Percentiles rank a stretch among this genome's conserved stretches.
Evolutionary conservation across 2,888 invertebrate species (phyloP).

Genomic region (Nymphalis polychloros): DNA sequence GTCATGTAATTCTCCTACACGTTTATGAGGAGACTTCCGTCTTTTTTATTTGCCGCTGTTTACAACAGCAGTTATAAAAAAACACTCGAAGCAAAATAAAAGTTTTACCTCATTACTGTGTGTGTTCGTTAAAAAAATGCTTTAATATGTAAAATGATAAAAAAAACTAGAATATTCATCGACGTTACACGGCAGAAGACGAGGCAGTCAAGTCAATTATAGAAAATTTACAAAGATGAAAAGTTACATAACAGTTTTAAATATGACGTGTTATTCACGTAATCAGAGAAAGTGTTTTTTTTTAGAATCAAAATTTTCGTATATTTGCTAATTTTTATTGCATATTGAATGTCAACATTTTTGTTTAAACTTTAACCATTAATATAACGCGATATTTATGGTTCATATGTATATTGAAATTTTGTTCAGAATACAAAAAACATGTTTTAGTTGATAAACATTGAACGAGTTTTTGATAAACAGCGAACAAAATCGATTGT

Average conservation of each 20-base stretch:
- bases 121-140: too few species aligned
- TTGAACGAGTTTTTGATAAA: constrained; percentile 13
- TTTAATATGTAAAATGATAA: background rate
- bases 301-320: constrained; percentile 16
- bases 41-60: constrained; percentile 39
- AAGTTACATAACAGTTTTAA: constrained; percentile 18
- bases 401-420: background rate
- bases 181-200: background rate
- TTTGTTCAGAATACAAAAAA: constrained; percentile 7
- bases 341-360: background rate
- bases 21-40: constrained; percentile 50
- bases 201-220: background rate
- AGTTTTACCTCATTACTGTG: too few species aligned
- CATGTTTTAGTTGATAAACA: constrained; percentile 16
- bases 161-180: background rate
- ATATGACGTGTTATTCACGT: constrained; percentile 7
- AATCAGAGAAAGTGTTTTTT: constrained; percentile 15
- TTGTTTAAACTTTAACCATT: background rate
- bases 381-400: background rate
- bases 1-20: constrained; percentile 54
- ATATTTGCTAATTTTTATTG: constrained; percentile 16
- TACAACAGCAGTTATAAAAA: constrained; percentile 10
- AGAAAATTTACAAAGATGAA: constrained; percentile 8
- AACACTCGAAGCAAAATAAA: background rate
- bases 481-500: constrained; percentile 21